Evolutionary conservation across 2,113 vertebrate genomes (phyloP), one percentile per base, ranked within the genome.

Genomic region (Megalops atlanticus): DNA sequence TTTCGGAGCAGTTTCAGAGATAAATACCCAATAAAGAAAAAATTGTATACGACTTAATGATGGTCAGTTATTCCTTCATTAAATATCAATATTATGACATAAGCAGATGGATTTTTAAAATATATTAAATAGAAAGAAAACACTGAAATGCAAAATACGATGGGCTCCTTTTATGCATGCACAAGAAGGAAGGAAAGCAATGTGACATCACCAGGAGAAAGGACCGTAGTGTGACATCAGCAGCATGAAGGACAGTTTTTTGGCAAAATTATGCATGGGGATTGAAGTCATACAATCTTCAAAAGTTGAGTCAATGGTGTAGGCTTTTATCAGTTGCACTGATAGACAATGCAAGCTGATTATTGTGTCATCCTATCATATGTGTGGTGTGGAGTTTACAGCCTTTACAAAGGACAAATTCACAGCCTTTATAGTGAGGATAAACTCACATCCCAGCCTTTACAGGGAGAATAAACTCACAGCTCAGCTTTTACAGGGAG

Each of bases 1-100:
- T 92, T 91, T 92, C 94, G 95, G 94, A 96, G 95, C 89, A 85
- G 84, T 88, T 90, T 94, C 91, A 94, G 91, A 94, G 88, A 93
- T 94, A 94, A 96, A 94, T 93, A 92, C 93, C 81, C 72, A 75
- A 87, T 86, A 89, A 92, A 92, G 92, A 85, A 93, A 87, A 98
- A 99, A 99, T 99, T 99, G 99, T 97, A 97, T 95, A 97, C 98
- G 98, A 98, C 94, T 98, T 98, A n/a, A n/a, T n/a, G n/a, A n/a
- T n/a, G n/a, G n/a, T n/a, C n/a, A n/a, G n/a, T n/a, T n/a, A n/a
- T n/a, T n/a, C n/a, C n/a, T n/a, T n/a, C n/a, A 98, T 96, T 97
- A 96, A 93, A 97, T 96, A 96, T 94, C 95, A 96, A 93, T 95
- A 97, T 94, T 96, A 97, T 95, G 93, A 94, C 94, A 98, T 95